Evolutionary conservation across 35 echinoderm and acorn worm genomes (phyloP).

Genomic region (Apostichopus japonicus): DNA sequence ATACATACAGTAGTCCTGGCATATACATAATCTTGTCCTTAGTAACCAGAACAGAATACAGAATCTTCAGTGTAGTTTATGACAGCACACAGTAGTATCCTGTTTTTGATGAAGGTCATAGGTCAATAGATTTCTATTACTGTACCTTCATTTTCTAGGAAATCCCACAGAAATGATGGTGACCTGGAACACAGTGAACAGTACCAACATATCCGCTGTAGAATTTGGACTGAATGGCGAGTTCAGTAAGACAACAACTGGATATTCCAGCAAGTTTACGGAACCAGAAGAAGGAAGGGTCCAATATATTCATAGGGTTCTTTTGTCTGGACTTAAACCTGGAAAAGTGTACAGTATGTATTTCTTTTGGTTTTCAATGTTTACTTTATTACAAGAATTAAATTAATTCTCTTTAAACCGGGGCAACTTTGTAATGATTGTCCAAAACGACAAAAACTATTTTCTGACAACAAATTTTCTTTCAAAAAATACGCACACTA

Average conservation of each 20-base stretch:
- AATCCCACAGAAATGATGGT: conserved; percentile 75
- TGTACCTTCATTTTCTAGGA: conserved; percentile 16
- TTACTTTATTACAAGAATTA: not conserved
- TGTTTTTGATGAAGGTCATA: no score
- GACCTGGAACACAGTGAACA: conserved; percentile 77
- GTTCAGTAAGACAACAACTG: not conserved
- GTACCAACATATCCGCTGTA: conserved; percentile 48
- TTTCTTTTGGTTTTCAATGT: not conserved
- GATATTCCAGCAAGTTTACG: conserved; percentile 70
- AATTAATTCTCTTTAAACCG: no score
- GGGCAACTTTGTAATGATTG: no score
- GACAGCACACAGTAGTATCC: no score
- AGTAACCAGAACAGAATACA: no score
- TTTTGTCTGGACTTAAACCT: conserved; percentile 54
- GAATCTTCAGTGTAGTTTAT: no score
- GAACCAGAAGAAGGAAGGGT: conserved; percentile 54
- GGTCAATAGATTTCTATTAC: no score
- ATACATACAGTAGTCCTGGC: no score
- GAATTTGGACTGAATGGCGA: conserved; percentile 61
- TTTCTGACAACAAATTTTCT: no score
- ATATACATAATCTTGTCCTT: no score
- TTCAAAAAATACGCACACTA: no score
- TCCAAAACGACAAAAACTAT: no score
- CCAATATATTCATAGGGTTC: conserved; percentile 69
- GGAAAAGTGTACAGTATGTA: conserved; percentile 70